Percentiles rank a stretch among this genome's conserved stretches.
phyloP scores from a whole-genome alignment of 2,888 invertebrate genomes.

The Drosophila melanosoma region DNA sequence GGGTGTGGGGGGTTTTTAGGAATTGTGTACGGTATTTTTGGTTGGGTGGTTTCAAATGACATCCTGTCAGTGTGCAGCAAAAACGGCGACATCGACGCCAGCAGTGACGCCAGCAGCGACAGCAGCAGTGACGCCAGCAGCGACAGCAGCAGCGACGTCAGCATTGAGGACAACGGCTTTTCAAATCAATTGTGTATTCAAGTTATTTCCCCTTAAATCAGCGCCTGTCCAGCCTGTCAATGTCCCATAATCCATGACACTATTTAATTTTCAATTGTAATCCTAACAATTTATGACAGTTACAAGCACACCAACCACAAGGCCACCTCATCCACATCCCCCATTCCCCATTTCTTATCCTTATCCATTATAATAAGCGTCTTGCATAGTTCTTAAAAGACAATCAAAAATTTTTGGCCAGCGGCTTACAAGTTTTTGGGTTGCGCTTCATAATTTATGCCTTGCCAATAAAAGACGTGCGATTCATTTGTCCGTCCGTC shows the following conservation, averaged over 20 bases:
- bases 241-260: slow-evolving; percentile 68
- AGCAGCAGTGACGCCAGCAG: slow-evolving; percentile 21
- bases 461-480: slow-evolving; percentile 71
- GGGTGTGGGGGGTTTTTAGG: neutral
- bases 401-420: slow-evolving; percentile 77
- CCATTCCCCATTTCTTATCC: neutral
- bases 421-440: slow-evolving; percentile 72
- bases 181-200: slow-evolving; percentile 76
- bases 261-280: slow-evolving; percentile 78
- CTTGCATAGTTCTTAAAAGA: slow-evolving; percentile 56
- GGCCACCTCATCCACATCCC: neutral
- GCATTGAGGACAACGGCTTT: slow-evolving; percentile 66
- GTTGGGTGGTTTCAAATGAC: slow-evolving; percentile 54
- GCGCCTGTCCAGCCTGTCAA: slow-evolving; percentile 63
- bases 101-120: slow-evolving; percentile 12
- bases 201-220: slow-evolving; percentile 75
- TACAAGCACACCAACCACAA: neutral
- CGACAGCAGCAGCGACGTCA: slow-evolving; percentile 30
- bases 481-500: slow-evolving; percentile 7
- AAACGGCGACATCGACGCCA: slow-evolving; percentile 3
- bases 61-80: slow-evolving; percentile 57
- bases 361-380: slow-evolving; percentile 23
- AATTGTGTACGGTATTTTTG: slow-evolving; percentile 17
- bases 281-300: slow-evolving; percentile 64
- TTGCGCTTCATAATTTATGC: slow-evolving; percentile 71